A percentile compares a stretch with the other conserved stretches of the same genome.
These are phyloP conservation scores for Anthopleura xanthogrammica DNA, from an alignment of 92 coral and sea anemone genomes.

Conservation along the genomic window DNA sequence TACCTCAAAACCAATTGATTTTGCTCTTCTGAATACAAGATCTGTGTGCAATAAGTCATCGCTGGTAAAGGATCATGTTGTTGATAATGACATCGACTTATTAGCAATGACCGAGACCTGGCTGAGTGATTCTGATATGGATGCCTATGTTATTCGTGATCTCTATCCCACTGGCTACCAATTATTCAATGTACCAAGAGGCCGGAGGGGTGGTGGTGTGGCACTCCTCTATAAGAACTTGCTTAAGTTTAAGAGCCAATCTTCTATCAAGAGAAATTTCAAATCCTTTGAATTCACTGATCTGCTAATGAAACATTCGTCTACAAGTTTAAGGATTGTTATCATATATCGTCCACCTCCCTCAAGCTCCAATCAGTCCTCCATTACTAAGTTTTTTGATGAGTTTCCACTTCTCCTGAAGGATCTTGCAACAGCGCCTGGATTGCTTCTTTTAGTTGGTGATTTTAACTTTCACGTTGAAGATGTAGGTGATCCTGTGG, in stretches of 20 bases:
- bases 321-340: slow-evolving; percentile 18
- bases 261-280: slow-evolving; percentile 1
- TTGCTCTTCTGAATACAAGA: no score
- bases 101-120: no score
- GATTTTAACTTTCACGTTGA: no score
- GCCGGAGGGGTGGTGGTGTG: slow-evolving; percentile 21
- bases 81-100: no score
- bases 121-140: no score
- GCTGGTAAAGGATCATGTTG: no score
- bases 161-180: slow-evolving; percentile 11
- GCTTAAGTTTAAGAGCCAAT: slow-evolving; percentile 13
- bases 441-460: slow-evolving; percentile 29
- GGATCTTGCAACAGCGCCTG: neutral
- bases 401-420: slow-evolving; percentile 16
- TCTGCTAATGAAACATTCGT: slow-evolving; percentile 17
- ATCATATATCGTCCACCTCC: slow-evolving; percentile 22
- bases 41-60: no score
- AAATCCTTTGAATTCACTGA: slow-evolving; percentile 16
- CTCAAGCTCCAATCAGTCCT: neutral
- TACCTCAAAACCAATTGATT: no score
- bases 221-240: slow-evolving; percentile 12
- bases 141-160: no score
- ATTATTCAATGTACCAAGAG: slow-evolving; percentile 24
- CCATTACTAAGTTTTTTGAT: slow-evolving; percentile 13
- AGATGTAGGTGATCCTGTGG: neutral